These are phyloP conservation scores for Bruchidius siliquastri DNA, from an alignment of 2,888 invertebrate genomes.

Conservation along the genomic window DNA sequence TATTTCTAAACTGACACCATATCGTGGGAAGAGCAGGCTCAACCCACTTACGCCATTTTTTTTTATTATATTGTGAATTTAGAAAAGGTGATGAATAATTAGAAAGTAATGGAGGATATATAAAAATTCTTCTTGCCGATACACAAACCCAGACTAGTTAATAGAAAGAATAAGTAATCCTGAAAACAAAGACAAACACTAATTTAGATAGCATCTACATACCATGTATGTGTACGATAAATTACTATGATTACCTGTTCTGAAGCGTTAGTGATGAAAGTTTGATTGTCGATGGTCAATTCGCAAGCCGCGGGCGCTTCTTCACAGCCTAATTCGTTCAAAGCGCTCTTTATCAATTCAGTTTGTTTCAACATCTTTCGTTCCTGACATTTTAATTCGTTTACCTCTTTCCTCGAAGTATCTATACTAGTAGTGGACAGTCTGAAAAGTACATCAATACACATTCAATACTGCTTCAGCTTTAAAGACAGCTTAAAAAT, in stretches of 20 bases:
- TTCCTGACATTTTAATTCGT: slow-evolving; percentile 77
- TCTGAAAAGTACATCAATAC: slow-evolving; percentile 20
- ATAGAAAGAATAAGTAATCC: neutral
- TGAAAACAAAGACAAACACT: neutral
- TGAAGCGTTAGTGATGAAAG: slow-evolving; percentile 59
- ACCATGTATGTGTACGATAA: too few relatives aligned
- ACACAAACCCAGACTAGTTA: neutral
- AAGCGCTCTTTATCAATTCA: slow-evolving; percentile 78
- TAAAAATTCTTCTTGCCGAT: too few relatives aligned
- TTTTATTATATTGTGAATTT: too few relatives aligned
- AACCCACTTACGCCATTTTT: too few relatives aligned
- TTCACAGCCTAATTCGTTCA: slow-evolving; percentile 83
- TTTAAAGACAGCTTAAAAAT: too few relatives aligned
- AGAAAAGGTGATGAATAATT: too few relatives aligned
- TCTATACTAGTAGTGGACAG: slow-evolving; percentile 31
- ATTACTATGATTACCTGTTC: slow-evolving; percentile 54
- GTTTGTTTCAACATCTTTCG: slow-evolving; percentile 76
- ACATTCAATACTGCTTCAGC: neutral
- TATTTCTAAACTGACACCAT: too few relatives aligned
- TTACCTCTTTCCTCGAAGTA: slow-evolving; percentile 60
- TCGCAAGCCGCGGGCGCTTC: slow-evolving; percentile 84
- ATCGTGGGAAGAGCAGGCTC: too few relatives aligned
- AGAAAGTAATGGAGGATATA: too few relatives aligned
- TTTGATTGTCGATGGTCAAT: slow-evolving; percentile 56
- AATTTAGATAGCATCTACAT: too few relatives aligned